Percentiles rank a stretch among this genome's conserved stretches.
These are phyloP conservation scores for Rafetus swinhoei DNA, from an alignment of 2,113 vertebrate genomes.

Conservation along the genomic window DNA sequence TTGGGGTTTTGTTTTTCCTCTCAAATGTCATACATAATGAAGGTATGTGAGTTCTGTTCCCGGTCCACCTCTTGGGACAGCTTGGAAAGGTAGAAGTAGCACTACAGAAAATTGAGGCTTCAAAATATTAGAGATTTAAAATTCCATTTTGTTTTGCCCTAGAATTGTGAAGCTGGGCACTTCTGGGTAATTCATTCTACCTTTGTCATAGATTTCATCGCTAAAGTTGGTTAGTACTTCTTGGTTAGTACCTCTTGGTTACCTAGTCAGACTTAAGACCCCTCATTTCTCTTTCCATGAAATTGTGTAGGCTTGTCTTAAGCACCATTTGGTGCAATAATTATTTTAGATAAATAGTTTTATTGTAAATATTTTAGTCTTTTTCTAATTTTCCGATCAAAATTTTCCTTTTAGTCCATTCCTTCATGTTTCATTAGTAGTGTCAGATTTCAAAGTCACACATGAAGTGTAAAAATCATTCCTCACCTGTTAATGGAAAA, in stretches of 20 bases:
- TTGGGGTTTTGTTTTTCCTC: background rate
- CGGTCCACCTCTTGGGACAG: background rate
- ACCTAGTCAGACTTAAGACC: background rate
- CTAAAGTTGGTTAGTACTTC: background rate
- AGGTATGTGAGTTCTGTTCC: background rate
- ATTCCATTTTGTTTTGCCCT: slow-evolving; percentile 1
- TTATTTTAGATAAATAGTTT: background rate
- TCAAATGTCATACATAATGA: background rate
- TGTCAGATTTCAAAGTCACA: background rate
- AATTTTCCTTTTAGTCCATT: background rate
- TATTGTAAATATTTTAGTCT: background rate
- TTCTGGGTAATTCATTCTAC: background rate
- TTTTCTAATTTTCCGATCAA: background rate
- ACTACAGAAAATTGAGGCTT: no score
- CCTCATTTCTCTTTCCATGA: background rate
- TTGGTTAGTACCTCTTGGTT: background rate
- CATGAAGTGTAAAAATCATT: background rate
- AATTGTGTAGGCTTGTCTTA: background rate
- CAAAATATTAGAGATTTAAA: background rate
- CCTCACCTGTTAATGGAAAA: background rate
- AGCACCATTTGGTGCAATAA: background rate
- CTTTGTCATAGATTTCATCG: background rate
- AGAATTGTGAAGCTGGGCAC: background rate
- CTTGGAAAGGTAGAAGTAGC: background rate
- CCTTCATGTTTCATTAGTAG: background rate